phyloP scores from a whole-genome alignment of 2,797 vertebrate genomes.

The Menidia menidia region DNA sequence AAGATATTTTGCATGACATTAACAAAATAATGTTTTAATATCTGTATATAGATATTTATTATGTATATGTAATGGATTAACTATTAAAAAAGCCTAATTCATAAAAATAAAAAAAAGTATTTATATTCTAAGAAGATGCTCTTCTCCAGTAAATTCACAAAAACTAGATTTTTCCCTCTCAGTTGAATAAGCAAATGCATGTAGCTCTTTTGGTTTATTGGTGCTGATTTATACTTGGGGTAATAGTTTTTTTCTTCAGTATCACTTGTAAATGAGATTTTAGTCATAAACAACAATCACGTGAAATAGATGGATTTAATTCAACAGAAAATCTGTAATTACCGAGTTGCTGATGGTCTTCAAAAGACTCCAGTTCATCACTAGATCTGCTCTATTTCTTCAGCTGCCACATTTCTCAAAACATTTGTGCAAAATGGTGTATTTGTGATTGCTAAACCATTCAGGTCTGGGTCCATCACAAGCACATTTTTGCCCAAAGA shows the following conservation, averaged over 20 bases:
- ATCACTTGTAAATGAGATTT: neutral
- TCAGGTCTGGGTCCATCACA: neutral
- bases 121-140: neutral
- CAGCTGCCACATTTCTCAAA: slow-evolving; percentile 8
- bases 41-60: neutral
- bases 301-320: neutral
- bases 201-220: neutral
- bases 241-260: neutral
- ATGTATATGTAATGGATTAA: neutral
- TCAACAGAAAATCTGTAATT: neutral
- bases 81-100: neutral
- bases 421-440: slow-evolving; percentile 6
- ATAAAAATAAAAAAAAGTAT: no score
- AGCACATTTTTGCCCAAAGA: slow-evolving; percentile 28
- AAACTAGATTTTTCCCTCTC: neutral
- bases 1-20: neutral
- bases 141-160: neutral
- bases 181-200: no score
- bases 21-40: neutral
- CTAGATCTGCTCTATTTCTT: neutral
- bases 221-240: neutral
- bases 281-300: accelerated
- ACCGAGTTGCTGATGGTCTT: neutral
- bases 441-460: slow-evolving; percentile 4
- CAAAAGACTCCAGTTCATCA: neutral